phyloP scores from a whole-genome alignment of 2,113 vertebrate species.

The Redunca redunca region DNA sequence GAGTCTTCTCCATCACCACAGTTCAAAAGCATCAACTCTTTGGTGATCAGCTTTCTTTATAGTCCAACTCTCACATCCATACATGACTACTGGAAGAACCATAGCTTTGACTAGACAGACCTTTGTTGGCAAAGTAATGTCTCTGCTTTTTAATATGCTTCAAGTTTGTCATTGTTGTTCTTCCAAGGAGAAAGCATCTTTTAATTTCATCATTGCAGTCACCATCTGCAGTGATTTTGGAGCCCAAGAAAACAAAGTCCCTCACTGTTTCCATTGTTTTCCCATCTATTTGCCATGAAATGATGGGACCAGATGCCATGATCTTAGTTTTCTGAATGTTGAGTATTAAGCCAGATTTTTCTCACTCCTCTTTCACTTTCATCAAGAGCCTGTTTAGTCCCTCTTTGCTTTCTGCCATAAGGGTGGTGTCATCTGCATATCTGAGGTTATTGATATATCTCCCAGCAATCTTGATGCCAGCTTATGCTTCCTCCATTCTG shows the following conservation, averaged over 20 bases:
- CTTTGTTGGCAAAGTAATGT: not conserved
- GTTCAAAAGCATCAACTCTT: not conserved
- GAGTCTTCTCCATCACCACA: not conserved
- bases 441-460: not conserved
- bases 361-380: not conserved
- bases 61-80: not conserved
- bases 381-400: not conserved
- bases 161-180: not conserved
- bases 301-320: not conserved
- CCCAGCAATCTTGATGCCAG: not conserved
- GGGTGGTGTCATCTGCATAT: not conserved
- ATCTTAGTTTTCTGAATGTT: not conserved
- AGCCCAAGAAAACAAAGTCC: not conserved
- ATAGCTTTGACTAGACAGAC: not conserved
- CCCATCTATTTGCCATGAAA: not conserved
- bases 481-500: not conserved
- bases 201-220: not conserved
- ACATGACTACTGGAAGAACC: not conserved
- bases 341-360: not conserved
- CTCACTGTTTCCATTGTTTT: not conserved
- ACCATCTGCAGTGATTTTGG: not conserved
- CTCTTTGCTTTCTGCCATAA: not conserved
- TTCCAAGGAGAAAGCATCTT: not conserved
- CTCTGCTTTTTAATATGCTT: not conserved
- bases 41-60: not conserved